These are phyloP conservation scores for Paraplagusia blochii DNA, from an alignment of 2,113 vertebrate genomes.

Conservation along the genomic window DNA sequence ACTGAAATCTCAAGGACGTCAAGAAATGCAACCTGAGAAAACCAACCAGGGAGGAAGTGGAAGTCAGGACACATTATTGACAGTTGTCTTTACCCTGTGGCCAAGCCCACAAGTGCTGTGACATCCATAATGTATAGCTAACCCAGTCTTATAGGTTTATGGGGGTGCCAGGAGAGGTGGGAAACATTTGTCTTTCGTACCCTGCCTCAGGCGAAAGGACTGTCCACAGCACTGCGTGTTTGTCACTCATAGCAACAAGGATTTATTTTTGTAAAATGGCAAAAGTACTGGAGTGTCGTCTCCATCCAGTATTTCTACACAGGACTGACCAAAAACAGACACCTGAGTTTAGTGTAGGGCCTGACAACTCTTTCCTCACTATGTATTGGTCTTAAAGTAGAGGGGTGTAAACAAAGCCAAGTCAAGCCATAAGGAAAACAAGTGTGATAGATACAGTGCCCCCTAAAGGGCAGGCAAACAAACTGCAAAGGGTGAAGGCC, in stretches of 20 bases:
- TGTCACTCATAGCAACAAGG: background rate
- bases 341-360: too few relatives aligned
- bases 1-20: too few relatives aligned
- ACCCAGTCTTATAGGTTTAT: constrained; percentile 10
- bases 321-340: too few relatives aligned
- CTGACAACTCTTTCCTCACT: too few relatives aligned
- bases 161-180: background rate
- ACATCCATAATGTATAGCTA: constrained; percentile 22
- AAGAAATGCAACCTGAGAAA: constrained; percentile 1
- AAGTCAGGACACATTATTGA: constrained; percentile 6
- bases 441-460: too few relatives aligned
- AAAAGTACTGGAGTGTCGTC: background rate
- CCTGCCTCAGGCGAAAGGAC: background rate
- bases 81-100: background rate
- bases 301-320: too few relatives aligned
- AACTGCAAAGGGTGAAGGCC: too few relatives aligned
- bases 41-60: background rate
- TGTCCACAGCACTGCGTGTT: background rate
- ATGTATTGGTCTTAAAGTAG: too few relatives aligned
- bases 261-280: background rate
- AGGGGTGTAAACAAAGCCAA: too few relatives aligned
- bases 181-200: background rate
- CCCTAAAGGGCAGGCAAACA: too few relatives aligned
- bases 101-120: background rate
- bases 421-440: too few relatives aligned